Base-by-base conservation (phyloP, 2,888 invertebrate genomes). In the Taphrorychus bicolor region DNA sequence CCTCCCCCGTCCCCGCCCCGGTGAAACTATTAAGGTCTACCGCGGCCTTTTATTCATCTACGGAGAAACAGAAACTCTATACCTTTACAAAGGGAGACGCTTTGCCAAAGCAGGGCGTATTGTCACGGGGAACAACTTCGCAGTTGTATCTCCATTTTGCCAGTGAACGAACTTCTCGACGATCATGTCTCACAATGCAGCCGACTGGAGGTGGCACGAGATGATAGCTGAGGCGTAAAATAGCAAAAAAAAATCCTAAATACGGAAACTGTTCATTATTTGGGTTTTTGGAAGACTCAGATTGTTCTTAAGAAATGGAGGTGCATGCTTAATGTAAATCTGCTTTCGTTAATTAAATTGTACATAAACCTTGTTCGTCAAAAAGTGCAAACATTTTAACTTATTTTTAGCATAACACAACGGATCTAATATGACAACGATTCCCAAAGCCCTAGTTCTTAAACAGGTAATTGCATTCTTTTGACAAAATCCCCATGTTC, bases 21-120 rank as follows among this genome's bases (percentile, higher is more conserved):
- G 23, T 17, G 16, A 18, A 49, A 57, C 63, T 51, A 65, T 24
- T 14, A 54, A 54, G 56, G 66, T 56, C 66, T 66, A 61, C 66
- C 52, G 66, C 61, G 66, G 42, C 61, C 56, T 66, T 64, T 66
- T 66, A 66, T 66, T 60, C 61, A 23, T 23, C 53, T 11, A 60
- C 17, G 14, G 51, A 51, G 53, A 42, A 45, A 51, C 42, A 32
- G 42, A 51, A 51, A 24, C 41, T 19, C 32, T 56, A 56, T 49
- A 53, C 56, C 56, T 61, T 57, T 61, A 58, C 3, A 45, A 32
- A 17, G n/a, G 32, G 57, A 57, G 53, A 40, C 59, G 48, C 42
- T 59, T 51, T 57, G 23, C 41, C 49, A 51, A 51, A 52, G 51
- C 53, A 59, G 32, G 9, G 54, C 18, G 42, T 58, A 54, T 54